Conservation (phyloP, 2,113 vertebrate genomes). For the Hypanus sabinus region DNA sequence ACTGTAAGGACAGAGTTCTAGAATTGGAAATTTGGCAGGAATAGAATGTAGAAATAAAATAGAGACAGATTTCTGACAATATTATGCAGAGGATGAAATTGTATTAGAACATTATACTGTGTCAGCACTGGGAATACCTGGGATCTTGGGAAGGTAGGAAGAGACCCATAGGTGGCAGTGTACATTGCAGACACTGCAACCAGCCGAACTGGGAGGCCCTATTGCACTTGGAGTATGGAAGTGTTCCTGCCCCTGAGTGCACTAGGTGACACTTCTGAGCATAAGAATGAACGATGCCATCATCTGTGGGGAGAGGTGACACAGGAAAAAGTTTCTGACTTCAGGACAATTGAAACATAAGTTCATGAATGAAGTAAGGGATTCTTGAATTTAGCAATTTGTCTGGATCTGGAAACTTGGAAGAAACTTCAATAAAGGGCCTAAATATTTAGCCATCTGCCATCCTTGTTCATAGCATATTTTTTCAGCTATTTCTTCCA, state of each 20-base stretch:
- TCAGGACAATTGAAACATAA: neutral
- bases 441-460: neutral
- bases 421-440: neutral
- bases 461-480: neutral
- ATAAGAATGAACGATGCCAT: neutral
- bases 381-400: no score
- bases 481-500: neutral
- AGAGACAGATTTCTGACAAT: neutral
- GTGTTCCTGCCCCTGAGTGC: neutral
- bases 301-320: neutral
- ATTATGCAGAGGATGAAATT: neutral
- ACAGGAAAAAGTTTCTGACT: neutral
- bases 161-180: neutral
- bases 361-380: neutral
- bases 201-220: neutral
- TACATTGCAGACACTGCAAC: neutral
- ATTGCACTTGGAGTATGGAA: neutral
- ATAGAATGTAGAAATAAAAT: neutral
- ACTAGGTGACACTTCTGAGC: neutral
- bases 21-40: neutral
- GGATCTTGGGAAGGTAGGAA: neutral
- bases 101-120: neutral
- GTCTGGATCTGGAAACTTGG: no score
- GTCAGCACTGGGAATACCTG: neutral
- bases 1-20: neutral